Base-by-base conservation (phyloP, 2,797 vertebrate genomes). In the Argya squamiceps region DNA sequence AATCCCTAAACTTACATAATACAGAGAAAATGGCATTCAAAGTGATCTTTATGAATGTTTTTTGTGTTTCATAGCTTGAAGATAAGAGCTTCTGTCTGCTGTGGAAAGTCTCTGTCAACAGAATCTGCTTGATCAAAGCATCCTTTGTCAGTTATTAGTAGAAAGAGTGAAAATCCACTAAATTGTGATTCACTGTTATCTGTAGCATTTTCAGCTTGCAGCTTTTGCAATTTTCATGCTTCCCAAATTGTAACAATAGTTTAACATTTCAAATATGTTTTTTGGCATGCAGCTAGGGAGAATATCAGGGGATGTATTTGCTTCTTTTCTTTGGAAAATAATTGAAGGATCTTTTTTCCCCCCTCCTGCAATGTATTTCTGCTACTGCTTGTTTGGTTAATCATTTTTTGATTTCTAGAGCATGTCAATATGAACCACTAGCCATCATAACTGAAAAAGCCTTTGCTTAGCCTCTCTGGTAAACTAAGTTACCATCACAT, bases 51-150 rank as follows among this genome's bases (percentile, higher is more conserved):
- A 94, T 90, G 95, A 96, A 96, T 4, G 75, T 67, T 89, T 97
- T 97, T 97, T 97, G 89, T 98, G 88, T 97, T 97, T 96, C 92
- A 92, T 97, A 96, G 95, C 92, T 97, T 97, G 87, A 93, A 97
- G 96, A 97, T 98, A 97, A 97, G 95, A 96, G 90, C 67, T 97
- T 97, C 95, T 95, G 93, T 97, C 95, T 97, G 95, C 92, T 96
- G 59, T 62, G 94, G 94, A 97, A 96, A 97, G 84, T 91, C 88
- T 96, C 93, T 94, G 95, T 97, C 97, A 97, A 95, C 91, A 96
- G 88, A 97, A 98, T 97, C 90, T 96, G 93, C 55, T 97, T 97
- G 94, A 98, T 98, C 97, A 98, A 97, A 98, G 96, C 95, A 58
- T 73, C 96, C 92, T 92, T 97, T 97, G 94, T 97, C 96, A 97